These are phyloP conservation scores for Collichthys lucidus DNA, from an alignment of 2,113 vertebrate genomes.

Conservation along the genomic window DNA sequence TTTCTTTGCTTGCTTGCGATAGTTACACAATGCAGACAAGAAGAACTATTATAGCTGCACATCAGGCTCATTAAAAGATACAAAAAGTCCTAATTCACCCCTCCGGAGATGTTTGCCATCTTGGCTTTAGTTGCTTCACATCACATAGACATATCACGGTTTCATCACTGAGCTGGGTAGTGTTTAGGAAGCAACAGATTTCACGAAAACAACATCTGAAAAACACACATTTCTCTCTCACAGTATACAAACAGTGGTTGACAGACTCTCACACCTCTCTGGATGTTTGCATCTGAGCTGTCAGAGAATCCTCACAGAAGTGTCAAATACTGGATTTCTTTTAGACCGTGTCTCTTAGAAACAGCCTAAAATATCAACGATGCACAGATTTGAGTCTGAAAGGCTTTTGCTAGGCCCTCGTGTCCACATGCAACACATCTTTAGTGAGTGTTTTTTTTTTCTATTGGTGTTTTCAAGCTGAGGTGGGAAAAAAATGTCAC, in stretches of 20 bases:
- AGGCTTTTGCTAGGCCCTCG: neutral
- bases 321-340: conserved; percentile 49
- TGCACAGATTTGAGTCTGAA: neutral
- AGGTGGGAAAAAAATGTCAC: neutral
- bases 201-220: neutral
- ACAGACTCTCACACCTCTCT: conserved; percentile 23
- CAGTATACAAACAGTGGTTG: neutral
- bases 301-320: conserved; percentile 37
- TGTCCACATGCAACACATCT: neutral
- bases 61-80: neutral
- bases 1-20: neutral
- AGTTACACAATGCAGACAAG: neutral
- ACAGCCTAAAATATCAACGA: neutral
- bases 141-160: neutral
- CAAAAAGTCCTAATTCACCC: neutral
- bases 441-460: neutral
- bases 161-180: neutral
- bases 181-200: neutral
- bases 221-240: conserved; percentile 6
- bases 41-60: neutral
- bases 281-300: conserved; percentile 32
- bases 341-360: neutral
- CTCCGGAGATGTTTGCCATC: neutral
- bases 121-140: neutral
- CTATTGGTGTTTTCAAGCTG: neutral